A percentile compares a stretch with the other conserved stretches of the same genome.
Conservation (phyloP, 2,113 vertebrate genomes). For the Tachysurus fulvidraco region DNA sequence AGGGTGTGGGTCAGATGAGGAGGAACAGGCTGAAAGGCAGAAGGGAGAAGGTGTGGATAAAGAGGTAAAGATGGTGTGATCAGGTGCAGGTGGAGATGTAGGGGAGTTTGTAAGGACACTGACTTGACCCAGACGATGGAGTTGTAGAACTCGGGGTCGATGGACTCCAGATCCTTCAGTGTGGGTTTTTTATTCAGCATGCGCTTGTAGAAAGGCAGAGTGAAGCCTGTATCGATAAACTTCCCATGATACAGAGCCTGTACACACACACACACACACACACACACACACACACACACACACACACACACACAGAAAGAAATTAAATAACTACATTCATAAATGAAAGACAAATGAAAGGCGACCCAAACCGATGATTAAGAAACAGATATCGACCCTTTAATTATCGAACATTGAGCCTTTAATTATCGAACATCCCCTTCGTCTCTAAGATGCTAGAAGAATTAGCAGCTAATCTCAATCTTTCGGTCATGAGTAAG, state of each 20-base stretch:
- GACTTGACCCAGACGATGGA: slow-evolving; percentile 99
- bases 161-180: slow-evolving; percentile 96
- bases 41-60: not conserved
- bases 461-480: not conserved
- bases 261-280: not conserved
- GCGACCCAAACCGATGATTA: not conserved
- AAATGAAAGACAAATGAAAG: too few species aligned
- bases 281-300: not conserved
- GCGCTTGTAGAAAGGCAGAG: slow-evolving; percentile 95
- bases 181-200: slow-evolving; percentile 98
- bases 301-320: too few species aligned
- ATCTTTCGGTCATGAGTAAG: too few species aligned
- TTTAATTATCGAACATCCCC: too few species aligned
- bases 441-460: not conserved
- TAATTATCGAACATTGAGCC: not conserved
- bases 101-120: slow-evolving; percentile 60
- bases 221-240: slow-evolving; percentile 98
- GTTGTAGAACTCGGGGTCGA: slow-evolving; percentile 97
- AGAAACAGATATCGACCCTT: not conserved
- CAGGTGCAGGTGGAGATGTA: not conserved
- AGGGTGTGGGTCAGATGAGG: not conserved
- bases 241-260: slow-evolving; percentile 95
- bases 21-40: too few species aligned
- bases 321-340: not conserved
- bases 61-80: not conserved